Conservation (phyloP, 2,888 invertebrate genomes). For the Amphipyra tragopoginis region DNA sequence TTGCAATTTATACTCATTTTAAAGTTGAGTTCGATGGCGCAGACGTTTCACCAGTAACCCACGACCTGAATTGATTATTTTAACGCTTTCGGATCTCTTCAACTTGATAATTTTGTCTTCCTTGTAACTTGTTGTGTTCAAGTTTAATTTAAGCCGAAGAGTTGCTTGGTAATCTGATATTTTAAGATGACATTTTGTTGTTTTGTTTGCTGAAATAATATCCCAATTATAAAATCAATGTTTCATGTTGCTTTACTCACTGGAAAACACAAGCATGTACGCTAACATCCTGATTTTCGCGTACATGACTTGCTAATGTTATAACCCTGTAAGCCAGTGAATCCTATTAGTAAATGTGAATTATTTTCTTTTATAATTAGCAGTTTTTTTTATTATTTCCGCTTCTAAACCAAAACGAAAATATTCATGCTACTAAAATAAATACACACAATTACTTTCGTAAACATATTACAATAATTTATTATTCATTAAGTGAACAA, state of each 20-base stretch:
- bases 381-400: too few relatives aligned
- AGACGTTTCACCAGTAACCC: constrained; percentile 70
- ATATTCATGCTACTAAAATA: neutral
- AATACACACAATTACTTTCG: constrained; percentile 10
- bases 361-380: too few relatives aligned
- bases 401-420: neutral
- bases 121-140: constrained; percentile 55
- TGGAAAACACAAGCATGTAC: neutral
- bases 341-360: too few relatives aligned
- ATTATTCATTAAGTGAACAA: constrained; percentile 45
- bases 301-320: too few relatives aligned
- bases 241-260: neutral
- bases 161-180: constrained; percentile 43
- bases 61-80: constrained; percentile 75
- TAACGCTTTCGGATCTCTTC: constrained; percentile 64
- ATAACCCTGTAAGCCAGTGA: neutral
- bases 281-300: too few relatives aligned
- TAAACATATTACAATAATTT: constrained; percentile 30
- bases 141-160: constrained; percentile 44
- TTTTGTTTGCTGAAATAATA: constrained; percentile 30
- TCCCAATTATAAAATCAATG: constrained; percentile 14
- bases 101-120: constrained; percentile 54
- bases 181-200: constrained; percentile 30
- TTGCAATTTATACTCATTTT: constrained; percentile 85
- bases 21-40: constrained; percentile 76